Base-by-base conservation (phyloP, 2,113 vertebrate genomes). In the Chauna torquata region DNA sequence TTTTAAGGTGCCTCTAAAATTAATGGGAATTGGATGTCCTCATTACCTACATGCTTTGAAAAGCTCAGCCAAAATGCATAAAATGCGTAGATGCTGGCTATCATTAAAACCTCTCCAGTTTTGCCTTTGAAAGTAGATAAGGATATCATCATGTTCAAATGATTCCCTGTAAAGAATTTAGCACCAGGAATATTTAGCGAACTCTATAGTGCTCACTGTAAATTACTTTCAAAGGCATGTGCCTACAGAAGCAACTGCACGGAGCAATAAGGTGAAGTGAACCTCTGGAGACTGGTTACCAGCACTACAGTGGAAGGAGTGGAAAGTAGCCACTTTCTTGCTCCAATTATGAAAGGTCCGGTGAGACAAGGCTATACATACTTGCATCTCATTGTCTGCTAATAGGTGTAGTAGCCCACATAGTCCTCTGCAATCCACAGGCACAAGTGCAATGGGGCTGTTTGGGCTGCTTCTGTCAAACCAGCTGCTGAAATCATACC, bases 1-100 rank as follows among this genome's bases (percentile, higher is more conserved):
- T 97, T 96, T 95, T 97, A 96, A 96, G 87, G 84, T 96, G 89
- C 89, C 93, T 95, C 87, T 95, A 97, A 97, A 97, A 97, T 96
- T 96, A 97, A 96, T 97, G 91, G 82, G 95, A 90, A 92, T 95
- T 96, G 89, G 94, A 96, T 96, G 94, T 95, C 94, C 96, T 97
- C 94, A 92, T 97, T 97, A 96, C 75, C 95, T 90, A 94, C 64
- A 88, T 83, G 94, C 95, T 93, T 94, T 96, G 93, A 94, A 96
- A 97, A 96, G 66, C 84, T 86, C 94, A 78, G 95, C 89, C 97
- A 95, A 96, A 94, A 94, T 83, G 81, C 86, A 95, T 97, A 96
- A 97, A 96, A 92, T 72, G 82, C 57, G 52, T n/a, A 93, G 90
- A 92, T 71, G 88, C 78, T 71, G 59, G 71, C 59, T 87, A 71